Evolutionary conservation across 2,797 vertebrate genomes (phyloP), one percentile per base, ranked within the genome.

Genomic region (Gambelia wislizenii): DNA sequence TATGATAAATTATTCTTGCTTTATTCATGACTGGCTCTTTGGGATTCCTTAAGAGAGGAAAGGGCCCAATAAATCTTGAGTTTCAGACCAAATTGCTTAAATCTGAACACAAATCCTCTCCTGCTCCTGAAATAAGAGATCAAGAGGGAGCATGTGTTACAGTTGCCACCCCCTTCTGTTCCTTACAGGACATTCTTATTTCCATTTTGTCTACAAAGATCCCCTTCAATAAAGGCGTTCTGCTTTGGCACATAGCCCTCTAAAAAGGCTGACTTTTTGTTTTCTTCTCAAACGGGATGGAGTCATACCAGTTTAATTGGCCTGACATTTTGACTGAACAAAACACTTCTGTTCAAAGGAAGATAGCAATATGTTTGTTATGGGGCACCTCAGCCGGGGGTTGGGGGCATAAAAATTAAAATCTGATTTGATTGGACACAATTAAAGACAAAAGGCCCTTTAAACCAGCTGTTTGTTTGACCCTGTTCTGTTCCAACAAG

Each of bases 191-290:
- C 44, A 78, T 76, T 83, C 64, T 84, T 91, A 78, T 90, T 93
- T 92, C 64, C 70, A 39, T 16, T n/a, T 91, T 91, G 90, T 75
- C 80, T 82, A 81, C 33, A 92, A 87, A 92, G 86, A 0, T 30
- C 54, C 39, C 77, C 27, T 2, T 25, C 5, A 36, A 83, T 16
- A 52, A 85, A 76, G n/a, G 6, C 82, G 27, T 84, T 94, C 88
- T 85, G 7, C 74, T 20, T 91, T 92, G 83, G 83, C 84, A 88
- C 81, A 49, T 88, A 36, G 13, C 56, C 49, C 25, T 91, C 83
- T 42, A 76, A 89, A 91, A 76, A 61, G 14, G 27, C 54, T 76
- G 84, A 33, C 54, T 77, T 49, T 42, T 54, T 47, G 44, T 49
- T n/a, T n/a, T 69, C 33, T 9, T 6, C 16, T 67, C 52, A 80